Conservation (phyloP, 2,888 invertebrate genomes). For the Acleris literana region DNA sequence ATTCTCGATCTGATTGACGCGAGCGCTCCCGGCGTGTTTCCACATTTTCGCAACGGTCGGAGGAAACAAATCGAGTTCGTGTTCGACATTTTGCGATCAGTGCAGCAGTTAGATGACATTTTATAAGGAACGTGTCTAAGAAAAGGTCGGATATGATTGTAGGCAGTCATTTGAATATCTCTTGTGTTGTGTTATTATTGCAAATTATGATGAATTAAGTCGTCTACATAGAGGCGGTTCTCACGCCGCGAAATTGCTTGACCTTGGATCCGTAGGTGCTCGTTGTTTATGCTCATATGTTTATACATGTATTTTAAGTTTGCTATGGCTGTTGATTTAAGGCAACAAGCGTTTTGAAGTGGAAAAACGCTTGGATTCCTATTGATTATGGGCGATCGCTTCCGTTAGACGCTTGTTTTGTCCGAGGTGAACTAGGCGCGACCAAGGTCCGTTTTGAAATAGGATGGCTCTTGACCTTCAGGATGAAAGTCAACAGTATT, state of each 20-base stretch:
- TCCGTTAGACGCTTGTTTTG: slow-evolving; percentile 71
- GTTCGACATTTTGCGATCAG: slow-evolving; percentile 81
- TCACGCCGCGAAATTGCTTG: slow-evolving; percentile 76
- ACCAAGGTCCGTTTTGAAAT: slow-evolving; percentile 82
- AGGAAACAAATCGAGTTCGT: slow-evolving; percentile 78
- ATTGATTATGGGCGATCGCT: slow-evolving; percentile 72
- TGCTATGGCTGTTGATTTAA: slow-evolving; percentile 5
- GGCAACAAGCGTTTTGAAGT: slow-evolving; percentile 41
- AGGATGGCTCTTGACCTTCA: slow-evolving; percentile 83
- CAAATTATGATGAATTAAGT: slow-evolving; percentile 81
- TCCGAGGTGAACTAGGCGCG: slow-evolving; percentile 79
- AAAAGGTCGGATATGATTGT: slow-evolving; percentile 83
- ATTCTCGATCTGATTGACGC: slow-evolving; percentile 49
- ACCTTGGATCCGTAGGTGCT: slow-evolving; percentile 70
- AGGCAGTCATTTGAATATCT: slow-evolving; percentile 80
- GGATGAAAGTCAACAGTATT: slow-evolving; percentile 83
- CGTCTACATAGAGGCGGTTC: slow-evolving; percentile 73
- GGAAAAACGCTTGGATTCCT: slow-evolving; percentile 61
- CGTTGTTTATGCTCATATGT: slow-evolving; percentile 50
- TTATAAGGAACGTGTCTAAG: slow-evolving; percentile 81
- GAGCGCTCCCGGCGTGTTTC: slow-evolving; percentile 63
- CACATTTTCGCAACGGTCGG: slow-evolving; percentile 72
- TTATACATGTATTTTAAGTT: slow-evolving; percentile 34
- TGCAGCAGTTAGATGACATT: slow-evolving; percentile 78
- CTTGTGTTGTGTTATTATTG: slow-evolving; percentile 77